Percentiles rank a stretch among this genome's conserved stretches.
Conservation (phyloP, 2,888 invertebrate genomes). For the Coremacera marginata region DNA sequence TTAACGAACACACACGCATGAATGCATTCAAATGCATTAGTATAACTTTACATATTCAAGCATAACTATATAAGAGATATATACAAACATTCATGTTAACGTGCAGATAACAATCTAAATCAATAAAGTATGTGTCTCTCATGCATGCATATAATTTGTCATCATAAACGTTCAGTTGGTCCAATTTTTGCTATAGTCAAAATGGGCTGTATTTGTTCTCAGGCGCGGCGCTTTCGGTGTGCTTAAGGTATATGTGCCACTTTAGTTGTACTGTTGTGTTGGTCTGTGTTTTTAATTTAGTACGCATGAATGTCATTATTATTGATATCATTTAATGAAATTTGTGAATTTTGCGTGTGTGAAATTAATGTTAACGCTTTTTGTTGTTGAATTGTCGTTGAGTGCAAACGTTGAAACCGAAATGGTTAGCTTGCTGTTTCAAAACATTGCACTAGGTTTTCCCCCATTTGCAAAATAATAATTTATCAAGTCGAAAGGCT, state of each 20-base stretch:
- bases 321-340: constrained; percentile 23
- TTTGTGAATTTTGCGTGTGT: constrained; percentile 13
- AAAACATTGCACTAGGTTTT: background rate
- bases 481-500: constrained; percentile 9
- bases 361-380: constrained; percentile 15
- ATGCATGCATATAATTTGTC: constrained; percentile 35
- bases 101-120: constrained; percentile 9
- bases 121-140: background rate
- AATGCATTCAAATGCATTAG: constrained; percentile 45
- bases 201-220: background rate
- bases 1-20: constrained; percentile 17
- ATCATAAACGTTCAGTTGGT: constrained; percentile 29
- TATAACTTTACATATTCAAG: constrained; percentile 59
- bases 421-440: background rate
- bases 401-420: background rate
- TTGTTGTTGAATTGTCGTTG: background rate
- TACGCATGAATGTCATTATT: constrained; percentile 24
- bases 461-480: background rate
- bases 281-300: background rate
- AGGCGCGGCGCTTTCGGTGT: background rate
- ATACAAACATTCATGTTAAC: background rate
- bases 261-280: background rate
- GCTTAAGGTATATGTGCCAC: background rate
- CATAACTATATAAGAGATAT: background rate
- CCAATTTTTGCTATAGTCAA: background rate